Percentiles rank a stretch among this genome's conserved stretches.
phyloP scores from a whole-genome alignment of 2,888 invertebrate genomes.

The Marronus borbonicus region DNA sequence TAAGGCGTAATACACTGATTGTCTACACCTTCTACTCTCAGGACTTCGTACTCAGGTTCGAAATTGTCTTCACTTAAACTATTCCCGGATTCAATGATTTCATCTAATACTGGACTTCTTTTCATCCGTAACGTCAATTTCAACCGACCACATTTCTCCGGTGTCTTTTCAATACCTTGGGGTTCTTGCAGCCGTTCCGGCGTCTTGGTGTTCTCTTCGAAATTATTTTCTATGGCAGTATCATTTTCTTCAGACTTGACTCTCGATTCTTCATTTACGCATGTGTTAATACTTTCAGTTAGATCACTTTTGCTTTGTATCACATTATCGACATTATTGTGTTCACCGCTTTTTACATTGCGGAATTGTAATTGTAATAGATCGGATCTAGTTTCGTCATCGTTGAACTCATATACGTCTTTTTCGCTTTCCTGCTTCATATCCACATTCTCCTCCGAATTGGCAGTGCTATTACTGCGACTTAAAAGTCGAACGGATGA shows the following conservation, averaged over 20 bases:
- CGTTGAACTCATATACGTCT: slow-evolving; percentile 74
- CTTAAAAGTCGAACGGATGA: slow-evolving; percentile 56
- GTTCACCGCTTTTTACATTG: slow-evolving; percentile 58
- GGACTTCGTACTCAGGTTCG: slow-evolving; percentile 87
- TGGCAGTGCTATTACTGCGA: slow-evolving; percentile 58
- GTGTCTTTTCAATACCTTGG: slow-evolving; percentile 60
- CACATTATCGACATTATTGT: slow-evolving; percentile 58
- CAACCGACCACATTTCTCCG: slow-evolving; percentile 72
- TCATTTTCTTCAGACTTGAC: slow-evolving; percentile 59
- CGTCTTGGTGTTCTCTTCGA: slow-evolving; percentile 37
- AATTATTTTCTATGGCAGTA: slow-evolving; percentile 51
- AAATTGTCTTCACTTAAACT: slow-evolving; percentile 78
- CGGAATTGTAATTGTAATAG: slow-evolving; percentile 61
- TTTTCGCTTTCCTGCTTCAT: slow-evolving; percentile 56
- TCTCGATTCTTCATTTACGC: slow-evolving; percentile 56
- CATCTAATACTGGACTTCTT: slow-evolving; percentile 88
- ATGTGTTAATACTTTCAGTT: slow-evolving; percentile 54
- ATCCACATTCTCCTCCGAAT: slow-evolving; percentile 55
- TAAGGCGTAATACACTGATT: slow-evolving; percentile 68
- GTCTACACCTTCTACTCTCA: slow-evolving; percentile 85
- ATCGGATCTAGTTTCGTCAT: slow-evolving; percentile 68
- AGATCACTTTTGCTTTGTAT: slow-evolving; percentile 56
- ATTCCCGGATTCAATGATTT: slow-evolving; percentile 86
- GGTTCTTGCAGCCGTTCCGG: slow-evolving; percentile 52
- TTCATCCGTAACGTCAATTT: slow-evolving; percentile 90